Base-by-base conservation (phyloP, 2,113 vertebrate species). In the Zosterops borbonicus region DNA sequence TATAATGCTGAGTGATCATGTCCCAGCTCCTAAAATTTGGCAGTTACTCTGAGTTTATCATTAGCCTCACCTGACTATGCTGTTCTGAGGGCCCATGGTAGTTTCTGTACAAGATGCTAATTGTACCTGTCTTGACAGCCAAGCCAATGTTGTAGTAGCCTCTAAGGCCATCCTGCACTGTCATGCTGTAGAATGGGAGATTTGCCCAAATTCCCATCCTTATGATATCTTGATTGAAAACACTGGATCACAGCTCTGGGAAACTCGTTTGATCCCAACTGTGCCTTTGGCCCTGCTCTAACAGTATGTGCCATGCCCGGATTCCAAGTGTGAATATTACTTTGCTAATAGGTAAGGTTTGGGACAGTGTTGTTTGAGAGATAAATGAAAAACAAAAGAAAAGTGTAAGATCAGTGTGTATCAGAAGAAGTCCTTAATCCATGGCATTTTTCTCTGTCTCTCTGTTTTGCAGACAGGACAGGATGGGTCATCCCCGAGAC, bases 401-500 rank as follows among this genome's bases (percentile, higher is more conserved):
- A 82, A 65, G 24, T 39, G 1, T 21, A 65, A 82, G 25, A 39
- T n/a, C 42, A 87, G 35, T 7, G 33, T 29, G 16, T 29, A 35
- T 3, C 55, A 86, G 39, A 83, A 49, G 39, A 91, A 46, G 80
- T 80, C 41, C 19, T 70, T 52, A 1, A 2, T 81, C 69, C 70
- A 94, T 11, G 53, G 83, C 27, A 64, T 80, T 96, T 97, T 90
- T 68, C n/a, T 77, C 65, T 91, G 5, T 96, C 89, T 89, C 46
- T 90, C 53, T 96, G n/a, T 96, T 96, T 98, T 98, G 18, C 98
- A 99, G 99, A 98, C 98, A 94, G 95, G 98, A 96, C 96, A 98
- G 96, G 99, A 99, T 31, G 97, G 98, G 98, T 99, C 98, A 97
- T 97, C 98, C 85, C 93, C 95, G 96, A 98, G 98, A 95, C 96